These are phyloP conservation scores for Blastobasis lacticolella DNA, from an alignment of 2,888 invertebrate species.

Conservation along the genomic window DNA sequence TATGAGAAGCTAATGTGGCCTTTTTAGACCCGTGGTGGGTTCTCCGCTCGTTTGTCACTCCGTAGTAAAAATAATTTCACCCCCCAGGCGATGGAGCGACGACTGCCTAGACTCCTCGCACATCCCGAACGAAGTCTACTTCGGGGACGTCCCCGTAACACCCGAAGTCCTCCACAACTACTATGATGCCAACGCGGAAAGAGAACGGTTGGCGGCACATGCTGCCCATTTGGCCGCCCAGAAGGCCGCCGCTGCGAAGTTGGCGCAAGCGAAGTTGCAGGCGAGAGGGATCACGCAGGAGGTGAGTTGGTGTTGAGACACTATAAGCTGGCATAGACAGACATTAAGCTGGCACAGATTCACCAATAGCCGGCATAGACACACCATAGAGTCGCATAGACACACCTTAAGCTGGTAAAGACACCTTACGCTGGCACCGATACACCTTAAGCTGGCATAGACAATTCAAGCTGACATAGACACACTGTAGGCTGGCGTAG, in stretches of 20 bases:
- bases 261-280: conserved; percentile 48
- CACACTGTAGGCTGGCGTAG: too few species aligned
- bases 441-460: too few species aligned
- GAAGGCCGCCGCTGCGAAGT: conserved; percentile 60
- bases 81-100: conserved; percentile 67
- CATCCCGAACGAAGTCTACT: conserved; percentile 71
- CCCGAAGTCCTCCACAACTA: conserved; percentile 64
- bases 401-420: too few species aligned
- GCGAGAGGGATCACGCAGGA: conserved; percentile 24
- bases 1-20: too few species aligned
- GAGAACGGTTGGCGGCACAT: conserved; percentile 56
- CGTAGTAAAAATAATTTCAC: too few species aligned
- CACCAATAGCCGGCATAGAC: too few species aligned
- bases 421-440: too few species aligned
- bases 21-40: neutral
- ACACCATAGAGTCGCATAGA: too few species aligned
- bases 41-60: neutral
- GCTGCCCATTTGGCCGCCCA: conserved; percentile 65
- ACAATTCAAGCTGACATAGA: too few species aligned
- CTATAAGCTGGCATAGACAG: too few species aligned
- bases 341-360: too few species aligned
- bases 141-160: conserved; percentile 68
- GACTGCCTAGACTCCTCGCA: conserved; percentile 68
- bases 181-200: conserved; percentile 66
- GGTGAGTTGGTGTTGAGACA: too few species aligned